Conservation (phyloP, 2,888 invertebrate species). For the Quadroppia sp. region DNA sequence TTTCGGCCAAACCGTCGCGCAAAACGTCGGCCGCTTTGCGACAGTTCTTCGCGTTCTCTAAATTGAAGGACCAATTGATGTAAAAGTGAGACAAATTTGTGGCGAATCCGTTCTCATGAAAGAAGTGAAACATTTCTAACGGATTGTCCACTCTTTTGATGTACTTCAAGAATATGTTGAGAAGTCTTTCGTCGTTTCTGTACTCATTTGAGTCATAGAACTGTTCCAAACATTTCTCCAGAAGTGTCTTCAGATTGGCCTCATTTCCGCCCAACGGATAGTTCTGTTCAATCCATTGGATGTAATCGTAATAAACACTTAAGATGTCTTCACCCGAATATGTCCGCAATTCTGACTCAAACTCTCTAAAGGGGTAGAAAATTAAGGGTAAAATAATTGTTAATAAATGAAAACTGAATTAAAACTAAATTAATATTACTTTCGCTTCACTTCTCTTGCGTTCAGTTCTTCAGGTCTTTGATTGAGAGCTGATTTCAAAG, state of each 20-base stretch:
- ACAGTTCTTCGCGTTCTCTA: constrained; percentile 74
- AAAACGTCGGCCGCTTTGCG: constrained; percentile 78
- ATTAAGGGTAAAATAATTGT: no score
- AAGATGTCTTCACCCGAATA: neutral
- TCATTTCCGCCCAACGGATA: constrained; percentile 84
- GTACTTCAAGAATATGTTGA: constrained; percentile 86
- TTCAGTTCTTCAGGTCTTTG: no score
- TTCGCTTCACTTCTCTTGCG: no score
- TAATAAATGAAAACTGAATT: constrained; percentile 9
- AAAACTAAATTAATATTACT: no score
- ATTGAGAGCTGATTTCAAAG: no score
- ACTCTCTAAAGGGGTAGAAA: no score
- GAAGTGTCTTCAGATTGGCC: constrained; percentile 67
- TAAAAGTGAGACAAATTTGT: constrained; percentile 77
- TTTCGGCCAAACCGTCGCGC: constrained; percentile 67
- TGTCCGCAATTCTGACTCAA: no score
- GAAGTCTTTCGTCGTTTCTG: constrained; percentile 73
- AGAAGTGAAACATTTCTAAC: constrained; percentile 65
- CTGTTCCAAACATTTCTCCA: constrained; percentile 72
- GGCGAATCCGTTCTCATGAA: constrained; percentile 75
- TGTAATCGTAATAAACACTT: constrained; percentile 51
- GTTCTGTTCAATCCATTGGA: constrained; percentile 87
- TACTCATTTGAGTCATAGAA: constrained; percentile 60
- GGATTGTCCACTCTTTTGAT: constrained; percentile 68
- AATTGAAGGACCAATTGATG: constrained; percentile 81